Conservation (phyloP, 2,888 invertebrate genomes). For the Drosophila infuscata region DNA sequence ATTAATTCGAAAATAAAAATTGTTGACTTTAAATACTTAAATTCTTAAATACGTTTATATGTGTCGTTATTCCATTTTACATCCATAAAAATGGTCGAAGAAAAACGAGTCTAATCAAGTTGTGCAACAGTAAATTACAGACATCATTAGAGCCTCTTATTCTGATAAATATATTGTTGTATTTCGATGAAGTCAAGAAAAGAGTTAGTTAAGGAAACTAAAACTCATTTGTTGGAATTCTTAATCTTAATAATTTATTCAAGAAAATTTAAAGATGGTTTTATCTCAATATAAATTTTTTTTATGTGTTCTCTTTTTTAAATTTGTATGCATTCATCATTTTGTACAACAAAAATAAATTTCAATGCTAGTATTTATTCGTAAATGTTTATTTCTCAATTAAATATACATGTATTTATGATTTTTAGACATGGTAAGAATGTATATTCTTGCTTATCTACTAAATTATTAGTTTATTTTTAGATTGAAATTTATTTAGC, state of each 20-base stretch:
- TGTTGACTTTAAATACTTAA: constrained; percentile 42
- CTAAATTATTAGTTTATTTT: constrained; percentile 19
- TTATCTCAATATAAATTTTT: background rate
- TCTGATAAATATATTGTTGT: background rate
- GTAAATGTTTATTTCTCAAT: background rate
- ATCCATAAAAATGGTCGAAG: background rate
- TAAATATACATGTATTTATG: background rate
- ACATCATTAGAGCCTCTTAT: background rate
- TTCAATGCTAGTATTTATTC: background rate
- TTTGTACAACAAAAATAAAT: background rate
- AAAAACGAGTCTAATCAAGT: background rate
- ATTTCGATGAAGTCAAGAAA: background rate
- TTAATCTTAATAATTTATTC: background rate
- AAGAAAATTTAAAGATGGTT: background rate
- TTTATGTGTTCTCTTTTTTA: background rate
- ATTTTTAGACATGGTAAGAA: background rate
- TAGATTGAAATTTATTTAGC: constrained; percentile 43
- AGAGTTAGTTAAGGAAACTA: background rate
- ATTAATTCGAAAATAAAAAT: constrained; percentile 60
- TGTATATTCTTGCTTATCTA: constrained; percentile 13
- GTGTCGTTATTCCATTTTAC: constrained; percentile 6
- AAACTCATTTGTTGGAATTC: background rate
- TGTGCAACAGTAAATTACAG: too few species aligned
- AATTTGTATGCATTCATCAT: background rate
- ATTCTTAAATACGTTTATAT: constrained; percentile 43